Evolutionary conservation across 1,140 invertebrate genomes (phyloP), one percentile per base, ranked within the genome.

Genomic region (Elymnias hypermnestra): DNA sequence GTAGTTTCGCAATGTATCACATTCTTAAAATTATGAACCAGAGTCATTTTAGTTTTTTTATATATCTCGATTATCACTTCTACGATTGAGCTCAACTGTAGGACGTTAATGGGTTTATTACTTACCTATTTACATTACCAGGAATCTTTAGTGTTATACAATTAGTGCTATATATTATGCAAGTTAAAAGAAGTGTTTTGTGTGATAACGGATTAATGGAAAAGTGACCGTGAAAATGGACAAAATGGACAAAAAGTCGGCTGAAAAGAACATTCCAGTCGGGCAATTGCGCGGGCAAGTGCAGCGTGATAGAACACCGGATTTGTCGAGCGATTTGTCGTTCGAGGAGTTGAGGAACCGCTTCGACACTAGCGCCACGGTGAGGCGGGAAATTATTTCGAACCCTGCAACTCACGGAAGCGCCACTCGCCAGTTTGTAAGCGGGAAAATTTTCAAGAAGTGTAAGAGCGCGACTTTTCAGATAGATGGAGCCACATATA

Each of bases 391-490:
- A 58, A 79, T 81, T 48, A 60, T 70, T 29, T 72, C 76, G 59
- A 79, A 77, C 31, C 78, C 81, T 2, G 63, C 78, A 4, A 83
- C 78, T 35, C 86, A 87, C 45, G 73, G 83, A 56, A 78, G 87
- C 82, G 75, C 87, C 66, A 75, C 79, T 45, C 50, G 88, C 40
- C 77, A 88, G 58, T 71, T 75, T 13, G 81, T 88, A 44, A 79
- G 87, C 72, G 78, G 87, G 47, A 90, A 90, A 52, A 70, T 91
- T 38, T 92, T 92, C 83, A 92, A 92, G 82, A 92, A 92, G 76
- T 92, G 91, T 83, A 92, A 92, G 76, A 92, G 92, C 74, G 92
- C 92, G 9, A 94, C 92, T 29, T 93, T 94, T 63, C 92, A 93
- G 48, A 88, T 93, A 68, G 92, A 93, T 78, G 92, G 92, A 58